Base-by-base conservation (phyloP, 2,113 vertebrate genomes). In the Laticauda laticaudata region DNA sequence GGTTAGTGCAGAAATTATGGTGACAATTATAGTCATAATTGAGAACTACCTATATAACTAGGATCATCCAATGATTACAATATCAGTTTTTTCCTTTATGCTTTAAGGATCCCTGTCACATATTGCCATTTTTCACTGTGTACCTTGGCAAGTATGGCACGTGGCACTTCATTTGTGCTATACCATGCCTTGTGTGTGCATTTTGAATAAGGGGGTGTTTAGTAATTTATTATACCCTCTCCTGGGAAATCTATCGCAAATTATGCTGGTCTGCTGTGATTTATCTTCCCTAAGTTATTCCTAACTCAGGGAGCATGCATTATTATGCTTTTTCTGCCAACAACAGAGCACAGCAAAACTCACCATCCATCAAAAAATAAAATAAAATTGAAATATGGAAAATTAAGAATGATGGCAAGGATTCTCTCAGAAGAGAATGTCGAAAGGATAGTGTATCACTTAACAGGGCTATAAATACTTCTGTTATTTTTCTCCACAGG, bases 401-500 rank as follows among this genome's bases (percentile, higher is more conserved):
- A 95, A 96, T 88, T 75, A 93, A 95, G 95, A 93, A 92, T 95
- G 54, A 94, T 88, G 93, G 91, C 92, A 95, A 95, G 95, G 88
- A 93, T 95, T 87, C 87, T 91, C 94, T 93, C 94, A 96, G 90
- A 94, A 95, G 6, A 94, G 88, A 75, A 90, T 59, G 53, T 94
- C 90, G 93, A 91, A 95, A 95, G 75, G 34, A 93, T 96, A 96
- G 91, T 95, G 92, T 94, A 91, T 96, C 92, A 91, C 94, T 94
- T 91, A 85, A 39, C 87, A 93, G 75, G 93, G 94, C 96, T 61
- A 75, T 96, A 97, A 81, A 97, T 92, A n/a, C 51, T 95, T 95
- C 93, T 94, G 94, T 92, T 94, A 90, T 96, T 97, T 75, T 55
- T 96, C 91, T 95, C 97, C 95, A 43, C 97, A 99, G 99, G 99